Conservation (phyloP, 30 jellyfish, hydroid and myxozoan genomes). For the Pelagia noctiluca region DNA sequence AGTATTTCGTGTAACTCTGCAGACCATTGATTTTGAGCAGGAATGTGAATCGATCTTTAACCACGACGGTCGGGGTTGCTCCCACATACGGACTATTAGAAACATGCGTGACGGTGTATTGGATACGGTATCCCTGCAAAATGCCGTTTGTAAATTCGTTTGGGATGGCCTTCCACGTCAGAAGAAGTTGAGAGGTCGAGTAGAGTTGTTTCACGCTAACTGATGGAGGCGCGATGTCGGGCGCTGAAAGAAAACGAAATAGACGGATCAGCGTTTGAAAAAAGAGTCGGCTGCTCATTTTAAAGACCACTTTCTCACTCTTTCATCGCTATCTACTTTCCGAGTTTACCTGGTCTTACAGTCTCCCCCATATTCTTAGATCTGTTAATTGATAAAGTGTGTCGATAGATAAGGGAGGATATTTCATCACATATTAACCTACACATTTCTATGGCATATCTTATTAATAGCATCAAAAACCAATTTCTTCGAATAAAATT, state of each 20-base stretch:
- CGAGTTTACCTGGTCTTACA: no score
- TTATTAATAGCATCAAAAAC: no score
- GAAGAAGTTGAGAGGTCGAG: conserved; percentile 30
- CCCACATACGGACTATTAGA: conserved; percentile 28
- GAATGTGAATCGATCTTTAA: conserved; percentile 58
- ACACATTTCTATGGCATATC: no score
- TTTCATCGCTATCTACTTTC: no score
- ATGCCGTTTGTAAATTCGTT: conserved; percentile 52
- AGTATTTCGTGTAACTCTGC: conserved; percentile 49
- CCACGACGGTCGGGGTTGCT: conserved; percentile 16
- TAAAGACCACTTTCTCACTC: no score
- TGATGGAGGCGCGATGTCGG: conserved; percentile 55
- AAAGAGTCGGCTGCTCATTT: no score
- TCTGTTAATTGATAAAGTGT: no score
- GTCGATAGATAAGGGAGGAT: no score
- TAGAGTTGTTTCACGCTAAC: conserved; percentile 7
- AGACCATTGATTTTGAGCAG: conserved; percentile 30
- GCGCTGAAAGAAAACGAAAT: conserved; percentile 30
- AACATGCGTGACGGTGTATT: conserved; percentile 23
- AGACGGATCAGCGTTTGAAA: no score
- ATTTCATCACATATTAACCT: no score
- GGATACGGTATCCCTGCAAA: conserved; percentile 68
- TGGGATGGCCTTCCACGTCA: conserved; percentile 59
- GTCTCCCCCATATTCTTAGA: no score
- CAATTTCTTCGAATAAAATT: no score